Evolutionary conservation across 2,797 vertebrate species (phyloP).

Genomic region (Anabacerthia variegaticeps): DNA sequence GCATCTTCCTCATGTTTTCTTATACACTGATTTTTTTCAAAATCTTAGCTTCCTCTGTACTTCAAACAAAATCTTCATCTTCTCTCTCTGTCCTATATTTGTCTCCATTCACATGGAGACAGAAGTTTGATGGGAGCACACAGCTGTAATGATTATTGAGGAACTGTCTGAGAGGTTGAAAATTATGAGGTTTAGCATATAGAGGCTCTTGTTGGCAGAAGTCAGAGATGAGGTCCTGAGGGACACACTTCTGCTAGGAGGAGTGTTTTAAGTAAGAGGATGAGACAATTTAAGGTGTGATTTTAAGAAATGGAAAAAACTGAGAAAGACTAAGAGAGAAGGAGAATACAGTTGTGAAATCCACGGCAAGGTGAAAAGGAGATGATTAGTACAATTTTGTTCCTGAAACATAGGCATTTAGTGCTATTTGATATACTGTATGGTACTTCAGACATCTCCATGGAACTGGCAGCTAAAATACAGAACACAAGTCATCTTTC

Average conservation of each 20-base stretch:
- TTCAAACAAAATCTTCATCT: not conserved
- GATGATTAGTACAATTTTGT: not conserved
- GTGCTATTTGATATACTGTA: not conserved
- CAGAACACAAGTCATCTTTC: not conserved
- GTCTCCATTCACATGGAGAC: not conserved
- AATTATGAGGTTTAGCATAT: not conserved
- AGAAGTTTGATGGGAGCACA: not conserved
- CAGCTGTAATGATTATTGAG: not conserved
- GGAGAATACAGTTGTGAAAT: not conserved
- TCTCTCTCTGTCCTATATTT: not conserved
- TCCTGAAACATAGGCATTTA: not conserved
- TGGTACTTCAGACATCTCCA: not conserved
- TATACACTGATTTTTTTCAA: not conserved
- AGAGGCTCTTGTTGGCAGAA: not conserved
- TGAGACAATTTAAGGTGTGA: not conserved
- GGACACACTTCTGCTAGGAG: not conserved
- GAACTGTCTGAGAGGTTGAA: not conserved
- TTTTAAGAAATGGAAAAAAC: not conserved
- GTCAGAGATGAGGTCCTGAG: not conserved
- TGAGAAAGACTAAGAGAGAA: not conserved
- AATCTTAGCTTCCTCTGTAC: not conserved
- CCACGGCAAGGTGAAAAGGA: not conserved
- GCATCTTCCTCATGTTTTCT: not conserved
- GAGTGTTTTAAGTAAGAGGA: not conserved
- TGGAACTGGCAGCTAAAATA: not conserved